These are phyloP conservation scores for Cryptoblepharus egeriae DNA, from an alignment of 2,797 vertebrate species.

Conservation along the genomic window DNA sequence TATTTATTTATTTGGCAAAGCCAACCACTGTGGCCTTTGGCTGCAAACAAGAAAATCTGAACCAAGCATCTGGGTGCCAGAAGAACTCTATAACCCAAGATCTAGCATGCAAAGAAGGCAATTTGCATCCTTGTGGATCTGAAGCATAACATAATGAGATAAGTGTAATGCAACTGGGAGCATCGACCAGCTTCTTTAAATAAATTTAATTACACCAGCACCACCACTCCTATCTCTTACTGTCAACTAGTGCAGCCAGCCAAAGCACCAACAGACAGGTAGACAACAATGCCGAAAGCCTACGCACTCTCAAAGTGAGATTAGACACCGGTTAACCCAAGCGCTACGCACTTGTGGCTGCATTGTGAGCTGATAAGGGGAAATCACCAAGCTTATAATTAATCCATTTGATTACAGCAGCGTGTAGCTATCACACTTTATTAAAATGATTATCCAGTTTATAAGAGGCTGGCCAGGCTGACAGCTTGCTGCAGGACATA, in stretches of 20 bases:
- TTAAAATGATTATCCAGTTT: constrained; percentile 24
- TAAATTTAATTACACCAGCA: rapidly evolving
- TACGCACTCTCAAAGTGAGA: background rate
- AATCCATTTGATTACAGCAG: background rate
- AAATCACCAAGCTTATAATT: background rate
- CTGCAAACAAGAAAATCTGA: too few species aligned
- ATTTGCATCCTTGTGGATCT: background rate
- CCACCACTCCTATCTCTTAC: background rate
- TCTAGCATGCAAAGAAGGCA: too few species aligned
- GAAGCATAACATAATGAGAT: background rate
- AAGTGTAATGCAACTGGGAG: background rate
- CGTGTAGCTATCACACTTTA: background rate
- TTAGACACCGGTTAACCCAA: background rate
- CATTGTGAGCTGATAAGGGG: constrained; percentile 17
- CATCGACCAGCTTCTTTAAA: background rate
- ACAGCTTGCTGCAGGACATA: background rate
- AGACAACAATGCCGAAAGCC: rapidly evolving
- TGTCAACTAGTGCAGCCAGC: background rate
- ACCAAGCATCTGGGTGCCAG: too few species aligned
- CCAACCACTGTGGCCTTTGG: too few species aligned
- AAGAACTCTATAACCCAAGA: too few species aligned
- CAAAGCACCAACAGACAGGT: rapidly evolving
- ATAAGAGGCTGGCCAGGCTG: background rate
- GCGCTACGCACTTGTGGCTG: background rate
- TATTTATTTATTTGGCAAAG: too few species aligned